These are phyloP conservation scores for Eleutherodactylus coqui DNA, from an alignment of 2,797 vertebrate genomes.

Conservation along the genomic window DNA sequence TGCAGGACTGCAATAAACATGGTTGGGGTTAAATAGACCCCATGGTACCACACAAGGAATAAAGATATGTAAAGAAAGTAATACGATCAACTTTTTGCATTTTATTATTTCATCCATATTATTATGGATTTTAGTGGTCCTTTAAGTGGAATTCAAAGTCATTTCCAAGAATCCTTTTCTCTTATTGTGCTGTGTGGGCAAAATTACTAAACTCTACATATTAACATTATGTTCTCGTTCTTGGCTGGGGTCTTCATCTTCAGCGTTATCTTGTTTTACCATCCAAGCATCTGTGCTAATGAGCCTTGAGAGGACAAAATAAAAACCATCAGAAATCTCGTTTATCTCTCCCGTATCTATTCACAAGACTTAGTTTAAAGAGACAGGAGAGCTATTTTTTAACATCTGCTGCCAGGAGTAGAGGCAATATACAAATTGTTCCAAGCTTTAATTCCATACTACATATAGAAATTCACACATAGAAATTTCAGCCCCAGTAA, in stretches of 20 bases:
- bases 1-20: too few species aligned
- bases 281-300: constrained; percentile 53
- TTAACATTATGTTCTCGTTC: constrained; percentile 45
- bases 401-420: not conserved
- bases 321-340: constrained; percentile 47
- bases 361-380: constrained; percentile 6
- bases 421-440: not conserved
- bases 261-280: constrained; percentile 44
- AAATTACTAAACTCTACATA: constrained; percentile 27
- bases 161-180: constrained; percentile 10
- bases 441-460: not conserved
- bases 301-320: constrained; percentile 45
- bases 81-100: not conserved
- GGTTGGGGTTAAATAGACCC: too few species aligned
- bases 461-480: too few species aligned
- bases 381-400: not conserved
- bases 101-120: not conserved
- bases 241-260: constrained; percentile 30
- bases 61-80: not conserved
- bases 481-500: too few species aligned
- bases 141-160: not conserved
- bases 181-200: constrained; percentile 31
- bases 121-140: not conserved
- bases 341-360: constrained; percentile 31
- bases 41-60: too few species aligned